Percentiles rank a stretch among this genome's conserved stretches.
These are phyloP conservation scores for Marmota flaviventris DNA, from an alignment of 2,113 vertebrate genomes.

Conservation along the genomic window DNA sequence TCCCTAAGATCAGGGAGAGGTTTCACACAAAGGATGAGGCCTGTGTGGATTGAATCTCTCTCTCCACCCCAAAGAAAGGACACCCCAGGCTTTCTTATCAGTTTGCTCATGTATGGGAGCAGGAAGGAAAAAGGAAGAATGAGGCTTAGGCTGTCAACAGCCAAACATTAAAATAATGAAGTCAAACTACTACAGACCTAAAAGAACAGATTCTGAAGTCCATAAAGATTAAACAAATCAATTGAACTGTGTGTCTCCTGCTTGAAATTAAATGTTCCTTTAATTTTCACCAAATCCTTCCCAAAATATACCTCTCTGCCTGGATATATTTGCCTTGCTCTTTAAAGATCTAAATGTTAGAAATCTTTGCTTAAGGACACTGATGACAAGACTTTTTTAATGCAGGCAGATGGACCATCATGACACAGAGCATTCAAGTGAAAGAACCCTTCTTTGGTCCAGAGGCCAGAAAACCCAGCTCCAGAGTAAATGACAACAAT, in stretches of 20 bases:
- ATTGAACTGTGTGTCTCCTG: too few species aligned
- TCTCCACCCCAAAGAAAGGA: neutral
- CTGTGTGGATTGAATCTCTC: neutral
- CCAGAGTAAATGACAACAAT: neutral
- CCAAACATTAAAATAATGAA: too few species aligned
- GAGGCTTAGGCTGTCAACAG: too few species aligned
- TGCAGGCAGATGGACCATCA: conserved; percentile 9
- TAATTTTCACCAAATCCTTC: neutral
- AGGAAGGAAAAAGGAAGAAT: neutral
- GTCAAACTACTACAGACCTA: too few species aligned
- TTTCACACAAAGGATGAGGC: neutral
- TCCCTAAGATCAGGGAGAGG: neutral
- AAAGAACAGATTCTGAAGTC: too few species aligned
- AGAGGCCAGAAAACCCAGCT: neutral
- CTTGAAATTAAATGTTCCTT: too few species aligned
- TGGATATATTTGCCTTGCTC: neutral
- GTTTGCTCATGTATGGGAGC: neutral
- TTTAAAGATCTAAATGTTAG: conserved; percentile 53
- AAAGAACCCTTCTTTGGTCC: neutral
- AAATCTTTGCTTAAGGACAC: conserved; percentile 60
- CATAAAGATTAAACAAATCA: too few species aligned
- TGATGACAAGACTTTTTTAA: conserved; percentile 3
- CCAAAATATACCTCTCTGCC: neutral
- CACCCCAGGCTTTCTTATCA: neutral
- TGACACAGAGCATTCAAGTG: neutral